Conservation (phyloP, 2,797 vertebrate genomes). For the Ciconia nigra region DNA sequence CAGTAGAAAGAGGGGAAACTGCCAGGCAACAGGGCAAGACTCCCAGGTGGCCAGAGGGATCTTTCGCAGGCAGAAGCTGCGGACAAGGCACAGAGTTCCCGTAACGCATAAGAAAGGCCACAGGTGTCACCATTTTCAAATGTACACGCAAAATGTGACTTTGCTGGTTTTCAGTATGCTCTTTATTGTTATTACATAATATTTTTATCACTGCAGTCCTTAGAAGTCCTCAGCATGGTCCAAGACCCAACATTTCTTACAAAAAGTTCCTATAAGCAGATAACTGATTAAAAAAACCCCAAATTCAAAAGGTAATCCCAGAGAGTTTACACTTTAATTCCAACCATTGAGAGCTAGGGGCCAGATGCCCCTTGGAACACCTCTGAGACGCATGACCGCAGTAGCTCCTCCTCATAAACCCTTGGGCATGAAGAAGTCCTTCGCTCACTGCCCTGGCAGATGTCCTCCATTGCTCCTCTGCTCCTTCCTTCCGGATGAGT, state of each 20-base stretch:
- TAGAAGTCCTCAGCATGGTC: not conserved
- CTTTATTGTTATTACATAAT: accelerated
- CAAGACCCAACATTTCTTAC: not conserved
- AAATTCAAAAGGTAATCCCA: not conserved
- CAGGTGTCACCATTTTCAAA: not conserved
- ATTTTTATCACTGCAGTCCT: not conserved
- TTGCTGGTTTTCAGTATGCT: not conserved
- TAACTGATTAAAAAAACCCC: not conserved
- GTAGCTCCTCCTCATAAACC: not conserved
- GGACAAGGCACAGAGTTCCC: not conserved
- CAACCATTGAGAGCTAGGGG: not conserved
- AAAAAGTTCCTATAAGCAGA: not conserved
- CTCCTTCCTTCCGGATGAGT: accelerated
- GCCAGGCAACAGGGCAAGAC: not conserved
- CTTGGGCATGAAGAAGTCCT: not conserved
- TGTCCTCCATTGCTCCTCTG: not conserved
- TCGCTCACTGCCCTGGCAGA: not conserved
- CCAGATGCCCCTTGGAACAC: not conserved
- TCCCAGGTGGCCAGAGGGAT: not conserved
- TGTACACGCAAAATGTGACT: accelerated
- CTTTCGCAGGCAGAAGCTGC: not conserved
- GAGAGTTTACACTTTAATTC: not conserved
- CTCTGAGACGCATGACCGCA: not conserved
- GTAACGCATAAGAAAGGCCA: not conserved
- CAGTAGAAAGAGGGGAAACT: not conserved